Conservation (phyloP, 2,888 invertebrate genomes). For the Nemurella pictetii region DNA sequence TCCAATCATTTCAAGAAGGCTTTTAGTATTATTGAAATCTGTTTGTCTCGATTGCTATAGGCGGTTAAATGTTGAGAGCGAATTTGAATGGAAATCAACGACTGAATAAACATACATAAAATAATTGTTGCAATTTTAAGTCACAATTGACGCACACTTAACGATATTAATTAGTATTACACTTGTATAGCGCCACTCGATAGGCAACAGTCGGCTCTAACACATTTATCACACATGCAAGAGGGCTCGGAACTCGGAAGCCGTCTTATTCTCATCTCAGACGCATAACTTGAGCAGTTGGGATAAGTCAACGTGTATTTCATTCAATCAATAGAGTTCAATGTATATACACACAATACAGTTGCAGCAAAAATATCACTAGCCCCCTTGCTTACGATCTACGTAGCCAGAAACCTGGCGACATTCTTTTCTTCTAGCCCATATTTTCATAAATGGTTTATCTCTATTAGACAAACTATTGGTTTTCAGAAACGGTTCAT, state of each 20-base stretch:
- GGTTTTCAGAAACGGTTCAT: background rate
- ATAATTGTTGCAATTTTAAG: background rate
- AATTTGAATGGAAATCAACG: background rate
- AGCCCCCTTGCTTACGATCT: too few species aligned
- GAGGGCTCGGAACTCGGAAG: background rate
- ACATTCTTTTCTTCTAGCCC: background rate
- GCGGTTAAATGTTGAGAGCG: background rate
- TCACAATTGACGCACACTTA: background rate
- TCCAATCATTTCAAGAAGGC: background rate
- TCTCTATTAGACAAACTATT: background rate
- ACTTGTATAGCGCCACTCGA: background rate
- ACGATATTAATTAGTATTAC: background rate
- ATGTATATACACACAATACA: too few species aligned
- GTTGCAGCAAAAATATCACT: too few species aligned
- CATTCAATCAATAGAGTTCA: too few species aligned
- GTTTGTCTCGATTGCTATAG: background rate
- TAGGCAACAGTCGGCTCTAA: background rate
- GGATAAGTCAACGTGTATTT: too few species aligned
- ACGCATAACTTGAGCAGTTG: background rate
- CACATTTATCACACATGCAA: background rate
- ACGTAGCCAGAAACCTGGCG: background rate
- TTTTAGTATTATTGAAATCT: background rate
- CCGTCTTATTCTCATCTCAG: background rate
- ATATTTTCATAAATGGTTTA: background rate
- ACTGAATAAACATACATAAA: background rate